Percentiles rank a stretch among this genome's conserved stretches.
Evolutionary conservation across 2,797 vertebrate genomes (phyloP).

Genomic region (Lemur catta): DNA sequence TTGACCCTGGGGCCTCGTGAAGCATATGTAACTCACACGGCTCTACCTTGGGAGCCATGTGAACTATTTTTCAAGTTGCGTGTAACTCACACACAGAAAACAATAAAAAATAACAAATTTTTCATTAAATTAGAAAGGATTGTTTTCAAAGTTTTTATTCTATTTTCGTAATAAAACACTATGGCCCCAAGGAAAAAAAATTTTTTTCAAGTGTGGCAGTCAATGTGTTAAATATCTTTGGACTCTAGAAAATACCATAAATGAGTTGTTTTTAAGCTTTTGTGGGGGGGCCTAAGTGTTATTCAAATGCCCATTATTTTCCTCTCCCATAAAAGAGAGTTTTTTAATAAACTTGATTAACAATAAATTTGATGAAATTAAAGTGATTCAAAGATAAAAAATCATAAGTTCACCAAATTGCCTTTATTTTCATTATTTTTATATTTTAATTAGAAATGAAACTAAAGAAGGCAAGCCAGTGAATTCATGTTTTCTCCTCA

Average conservation of each 20-base stretch:
- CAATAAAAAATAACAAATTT: too few relatives aligned
- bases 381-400: background rate
- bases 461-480: background rate
- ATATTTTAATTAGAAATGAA: constrained; percentile 12
- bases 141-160: too few relatives aligned
- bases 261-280: background rate
- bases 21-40: too few relatives aligned
- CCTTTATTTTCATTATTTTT: background rate
- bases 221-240: background rate
- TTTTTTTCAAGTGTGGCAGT: too few relatives aligned
- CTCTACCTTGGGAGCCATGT: too few relatives aligned
- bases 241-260: background rate
- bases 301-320: background rate
- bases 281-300: background rate
- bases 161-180: too few relatives aligned
- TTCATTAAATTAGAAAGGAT: too few relatives aligned
- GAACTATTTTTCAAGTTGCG: too few relatives aligned
- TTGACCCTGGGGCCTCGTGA: too few relatives aligned
- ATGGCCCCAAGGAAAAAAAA: too few relatives aligned
- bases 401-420: background rate
- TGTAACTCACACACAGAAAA: too few relatives aligned
- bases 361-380: constrained; percentile 14
- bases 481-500: background rate
- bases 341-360: constrained; percentile 5
- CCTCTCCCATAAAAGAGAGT: background rate